Conservation (phyloP, 2,797 vertebrate genomes). For the Micromesistius poutassou region DNA sequence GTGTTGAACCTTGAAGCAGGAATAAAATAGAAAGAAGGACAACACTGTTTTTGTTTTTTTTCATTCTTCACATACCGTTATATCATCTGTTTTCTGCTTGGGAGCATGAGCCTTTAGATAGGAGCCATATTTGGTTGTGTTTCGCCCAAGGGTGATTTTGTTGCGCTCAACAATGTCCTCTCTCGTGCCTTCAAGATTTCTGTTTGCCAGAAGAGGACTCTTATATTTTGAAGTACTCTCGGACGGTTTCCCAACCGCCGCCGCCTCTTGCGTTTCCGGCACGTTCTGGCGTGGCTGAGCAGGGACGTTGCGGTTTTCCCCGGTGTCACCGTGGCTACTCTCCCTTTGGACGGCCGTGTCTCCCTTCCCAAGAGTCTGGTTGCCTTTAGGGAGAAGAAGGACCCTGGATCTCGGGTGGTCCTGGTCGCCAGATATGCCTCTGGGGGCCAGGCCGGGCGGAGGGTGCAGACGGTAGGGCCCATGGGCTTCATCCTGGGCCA, state of each 20-base stretch:
- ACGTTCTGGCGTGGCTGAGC: neutral
- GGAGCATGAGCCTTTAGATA: conserved; percentile 73
- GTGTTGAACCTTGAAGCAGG: neutral
- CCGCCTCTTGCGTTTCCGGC: neutral
- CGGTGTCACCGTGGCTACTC: neutral
- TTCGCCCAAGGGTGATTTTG: conserved; percentile 79
- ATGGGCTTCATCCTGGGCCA: conserved; percentile 8
- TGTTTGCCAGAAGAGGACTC: conserved; percentile 16
- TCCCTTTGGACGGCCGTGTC: neutral
- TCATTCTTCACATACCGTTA: conserved; percentile 62
- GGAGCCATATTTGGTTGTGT: conserved; percentile 60
- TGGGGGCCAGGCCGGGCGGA: neutral
- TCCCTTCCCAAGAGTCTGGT: neutral
- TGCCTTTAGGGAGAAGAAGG: neutral
- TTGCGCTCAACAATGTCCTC: conserved; percentile 81
- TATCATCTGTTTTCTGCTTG: conserved; percentile 52
- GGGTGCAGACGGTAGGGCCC: conserved; percentile 51
- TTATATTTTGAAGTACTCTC: conserved; percentile 17
- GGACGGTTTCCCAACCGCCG: conserved; percentile 11
- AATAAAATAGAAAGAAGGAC: neutral
- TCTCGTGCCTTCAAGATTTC: conserved; percentile 41
- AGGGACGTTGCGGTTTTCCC: neutral
- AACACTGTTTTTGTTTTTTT: neutral
- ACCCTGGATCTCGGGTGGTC: neutral
- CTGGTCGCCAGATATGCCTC: neutral